phyloP scores from a whole-genome alignment of 2,888 invertebrate species.

The Hemistola chrysoprasaria region DNA sequence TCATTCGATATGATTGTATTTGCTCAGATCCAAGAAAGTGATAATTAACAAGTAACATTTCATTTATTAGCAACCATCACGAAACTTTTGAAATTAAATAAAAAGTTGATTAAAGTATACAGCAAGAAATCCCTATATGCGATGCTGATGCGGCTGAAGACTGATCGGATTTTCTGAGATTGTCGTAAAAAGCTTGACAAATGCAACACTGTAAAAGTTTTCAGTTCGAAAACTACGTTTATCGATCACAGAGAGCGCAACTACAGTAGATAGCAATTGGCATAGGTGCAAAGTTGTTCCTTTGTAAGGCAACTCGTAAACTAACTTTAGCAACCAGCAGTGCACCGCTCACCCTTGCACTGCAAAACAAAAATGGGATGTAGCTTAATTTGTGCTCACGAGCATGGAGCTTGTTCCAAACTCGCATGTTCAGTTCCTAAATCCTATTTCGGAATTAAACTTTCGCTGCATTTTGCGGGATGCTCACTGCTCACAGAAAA shows the following conservation, averaged over 20 bases:
- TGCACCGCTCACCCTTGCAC: constrained; percentile 6
- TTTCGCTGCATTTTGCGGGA: constrained; percentile 11
- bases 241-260: constrained; percentile 1
- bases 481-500: constrained; percentile 5
- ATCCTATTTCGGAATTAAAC: constrained; percentile 6
- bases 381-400: constrained; percentile 46
- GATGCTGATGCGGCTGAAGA: too few relatives aligned
- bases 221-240: constrained; percentile 6
- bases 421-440: constrained; percentile 38
- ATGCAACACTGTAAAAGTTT: too few relatives aligned
- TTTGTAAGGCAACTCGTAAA: constrained; percentile 19
- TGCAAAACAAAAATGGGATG: constrained; percentile 46
- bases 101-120: too few relatives aligned
- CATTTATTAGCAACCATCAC: too few relatives aligned
- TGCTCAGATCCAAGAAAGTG: too few relatives aligned
- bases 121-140: too few relatives aligned
- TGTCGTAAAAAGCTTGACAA: too few relatives aligned
- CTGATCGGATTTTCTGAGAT: too few relatives aligned
- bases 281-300: constrained; percentile 17
- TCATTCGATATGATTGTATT: too few relatives aligned
- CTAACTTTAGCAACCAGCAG: constrained; percentile 28
- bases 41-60: too few relatives aligned
- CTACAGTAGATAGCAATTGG: constrained; percentile 12
- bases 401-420: constrained; percentile 36
- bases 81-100: too few relatives aligned